Conservation (phyloP, 2,888 invertebrate genomes). For the Pharmacophagus antenor region DNA sequence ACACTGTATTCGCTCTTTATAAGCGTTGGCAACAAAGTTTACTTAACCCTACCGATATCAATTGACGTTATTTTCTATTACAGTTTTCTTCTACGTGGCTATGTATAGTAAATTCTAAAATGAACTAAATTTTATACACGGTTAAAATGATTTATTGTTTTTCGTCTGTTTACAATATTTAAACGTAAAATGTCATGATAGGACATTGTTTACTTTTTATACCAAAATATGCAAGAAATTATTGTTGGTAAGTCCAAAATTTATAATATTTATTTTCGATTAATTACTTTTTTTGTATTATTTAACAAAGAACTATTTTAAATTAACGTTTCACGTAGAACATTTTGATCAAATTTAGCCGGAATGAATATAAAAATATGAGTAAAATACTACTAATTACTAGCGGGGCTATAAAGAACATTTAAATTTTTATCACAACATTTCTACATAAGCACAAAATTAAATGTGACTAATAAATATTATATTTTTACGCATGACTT, state of each 20-base stretch:
- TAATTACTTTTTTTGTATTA: no score
- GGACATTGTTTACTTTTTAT: neutral
- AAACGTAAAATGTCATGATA: neutral
- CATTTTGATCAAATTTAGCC: neutral
- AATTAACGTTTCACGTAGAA: no score
- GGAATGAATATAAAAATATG: neutral
- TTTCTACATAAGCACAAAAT: neutral
- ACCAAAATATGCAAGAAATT: no score
- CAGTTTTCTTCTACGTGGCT: neutral
- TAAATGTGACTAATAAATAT: neutral
- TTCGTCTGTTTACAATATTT: neutral
- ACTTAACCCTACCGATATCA: neutral
- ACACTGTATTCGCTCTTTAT: neutral
- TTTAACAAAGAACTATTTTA: no score
- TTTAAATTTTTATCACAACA: conserved; percentile 10
- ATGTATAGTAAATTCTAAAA: neutral
- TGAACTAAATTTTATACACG: neutral
- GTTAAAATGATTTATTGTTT: neutral
- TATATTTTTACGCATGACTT: conserved; percentile 17
- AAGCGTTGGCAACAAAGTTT: neutral
- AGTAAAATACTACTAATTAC: neutral
- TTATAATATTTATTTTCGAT: no score
- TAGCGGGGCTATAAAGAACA: neutral
- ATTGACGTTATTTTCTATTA: neutral
- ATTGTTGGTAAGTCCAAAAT: no score